Evolutionary conservation across 1,140 invertebrate genomes (phyloP).

Genomic region (Aphelinus atriplicis): DNA sequence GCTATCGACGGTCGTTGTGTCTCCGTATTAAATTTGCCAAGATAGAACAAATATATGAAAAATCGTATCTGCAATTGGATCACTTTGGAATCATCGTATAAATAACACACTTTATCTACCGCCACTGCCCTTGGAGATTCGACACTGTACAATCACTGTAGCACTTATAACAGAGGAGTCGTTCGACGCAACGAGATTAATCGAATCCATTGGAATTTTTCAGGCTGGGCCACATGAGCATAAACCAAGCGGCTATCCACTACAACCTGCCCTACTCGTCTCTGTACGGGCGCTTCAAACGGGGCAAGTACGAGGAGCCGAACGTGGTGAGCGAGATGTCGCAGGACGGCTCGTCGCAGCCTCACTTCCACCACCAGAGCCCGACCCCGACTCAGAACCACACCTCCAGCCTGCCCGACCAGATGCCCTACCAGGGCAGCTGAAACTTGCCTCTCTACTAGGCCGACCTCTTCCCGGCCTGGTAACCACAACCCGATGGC

Average conservation of each 20-base stretch:
- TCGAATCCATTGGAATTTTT: conserved; percentile 37
- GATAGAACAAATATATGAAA: no score
- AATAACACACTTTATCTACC: no score
- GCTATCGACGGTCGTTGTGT: no score
- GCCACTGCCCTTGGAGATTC: no score
- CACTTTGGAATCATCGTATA: no score
- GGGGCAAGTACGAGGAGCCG: conserved; percentile 72
- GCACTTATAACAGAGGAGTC: no score
- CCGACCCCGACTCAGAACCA: conserved; percentile 64
- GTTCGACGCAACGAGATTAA: not conserved
- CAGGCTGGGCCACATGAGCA: conserved; percentile 89
- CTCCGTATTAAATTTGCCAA: no score
- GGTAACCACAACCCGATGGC: no score
- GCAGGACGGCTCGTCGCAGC: conserved; percentile 60
- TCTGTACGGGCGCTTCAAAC: conserved; percentile 86
- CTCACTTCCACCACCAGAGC: conserved; percentile 62
- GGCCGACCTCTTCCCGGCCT: conserved; percentile 39
- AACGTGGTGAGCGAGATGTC: conserved; percentile 61
- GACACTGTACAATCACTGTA: no score
- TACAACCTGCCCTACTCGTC: conserved; percentile 91
- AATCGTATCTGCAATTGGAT: no score
- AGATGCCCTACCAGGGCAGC: conserved; percentile 67
- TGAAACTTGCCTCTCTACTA: conserved; percentile 67
- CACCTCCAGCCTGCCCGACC: conserved; percentile 63
- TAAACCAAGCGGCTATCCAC: conserved; percentile 92